Evolutionary conservation across 2,797 vertebrate genomes (phyloP).

Genomic region (Lepus townsendii): DNA sequence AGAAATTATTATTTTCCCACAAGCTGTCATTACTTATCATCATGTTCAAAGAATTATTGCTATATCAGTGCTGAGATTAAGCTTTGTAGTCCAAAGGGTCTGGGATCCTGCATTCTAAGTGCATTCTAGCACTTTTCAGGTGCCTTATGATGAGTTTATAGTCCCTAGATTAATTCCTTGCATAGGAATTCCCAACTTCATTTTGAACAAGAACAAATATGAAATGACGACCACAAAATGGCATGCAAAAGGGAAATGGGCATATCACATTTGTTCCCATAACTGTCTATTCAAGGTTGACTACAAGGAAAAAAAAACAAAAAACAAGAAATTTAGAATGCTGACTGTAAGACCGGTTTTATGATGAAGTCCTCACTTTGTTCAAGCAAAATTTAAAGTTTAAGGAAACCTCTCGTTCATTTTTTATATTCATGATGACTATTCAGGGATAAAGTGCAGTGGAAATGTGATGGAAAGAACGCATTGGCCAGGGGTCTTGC

Average conservation of each 20-base stretch:
- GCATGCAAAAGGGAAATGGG: not conserved
- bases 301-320: not conserved
- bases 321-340: slow-evolving; percentile 18
- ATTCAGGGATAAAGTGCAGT: slow-evolving; percentile 65
- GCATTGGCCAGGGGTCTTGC: slow-evolving; percentile 79
- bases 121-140: not conserved
- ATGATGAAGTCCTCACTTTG: slow-evolving; percentile 57
- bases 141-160: not conserved
- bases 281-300: slow-evolving; percentile 5
- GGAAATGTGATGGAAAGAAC: slow-evolving; percentile 77
- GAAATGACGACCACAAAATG: slow-evolving; percentile 10
- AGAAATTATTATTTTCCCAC: slow-evolving; percentile 20
- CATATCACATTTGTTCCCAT: not conserved
- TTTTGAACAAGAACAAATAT: slow-evolving; percentile 41
- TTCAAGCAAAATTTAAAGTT: slow-evolving; percentile 74
- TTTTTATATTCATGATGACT: slow-evolving; percentile 79
- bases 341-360: slow-evolving; percentile 53
- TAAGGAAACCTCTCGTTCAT: slow-evolving; percentile 70
- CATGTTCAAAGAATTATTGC: slow-evolving; percentile 16
- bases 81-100: not conserved
- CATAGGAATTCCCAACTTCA: slow-evolving; percentile 7
- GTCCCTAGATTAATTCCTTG: slow-evolving; percentile 13
- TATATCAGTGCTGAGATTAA: not conserved
- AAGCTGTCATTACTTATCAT: slow-evolving; percentile 1
- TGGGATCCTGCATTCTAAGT: not conserved